Base-by-base conservation (phyloP, 2,888 invertebrate genomes). In the Celastrina argiolus region DNA sequence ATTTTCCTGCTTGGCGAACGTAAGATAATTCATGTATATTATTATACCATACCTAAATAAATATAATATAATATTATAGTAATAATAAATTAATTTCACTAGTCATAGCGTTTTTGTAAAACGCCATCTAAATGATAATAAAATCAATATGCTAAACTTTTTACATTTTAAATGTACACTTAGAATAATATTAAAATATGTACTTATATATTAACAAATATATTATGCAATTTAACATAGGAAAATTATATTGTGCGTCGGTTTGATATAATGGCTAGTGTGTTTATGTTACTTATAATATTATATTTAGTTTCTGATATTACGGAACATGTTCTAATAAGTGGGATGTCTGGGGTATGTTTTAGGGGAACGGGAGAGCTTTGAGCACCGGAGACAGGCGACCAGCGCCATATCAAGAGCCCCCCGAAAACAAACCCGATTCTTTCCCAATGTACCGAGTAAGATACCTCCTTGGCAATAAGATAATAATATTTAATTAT, bases 151-250 rank as follows among this genome's bases (percentile, higher is more conserved):
- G 45, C 22, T 22, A 18, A 12, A 51, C 22, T 51, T 51, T 51
- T 51, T 51, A 51, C 51, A 51, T 51, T 51, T 51, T 26, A 8
- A 51, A 22, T 51, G 51, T 26, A 51, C 51, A 26, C 51, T 51
- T 51, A 51, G 22, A 51, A 51, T 51, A 22, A 51, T 51, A 51
- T 22, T 51, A 51, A 51, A 51, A 51, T 51, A n/a, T n/a, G n/a
- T n/a, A 26, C 51, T 51, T 51, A 14, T 12, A 51, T 51, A 26
- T 51, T 51, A 51, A 51, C 51, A 51, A 51, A 51, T 51, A 51
- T 22, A 45, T 8, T 22, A 45, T 8, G 12, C 51, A 22, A 22
- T 18, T 12, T 51, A 22, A 51, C 51, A 51, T 51, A 26, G 51
- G 51, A 26, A 26, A 51, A 51, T 51, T 22, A 51, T 51, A 51